Conservation (phyloP, 2,797 vertebrate genomes). For the Tolypeutes matacus region DNA sequence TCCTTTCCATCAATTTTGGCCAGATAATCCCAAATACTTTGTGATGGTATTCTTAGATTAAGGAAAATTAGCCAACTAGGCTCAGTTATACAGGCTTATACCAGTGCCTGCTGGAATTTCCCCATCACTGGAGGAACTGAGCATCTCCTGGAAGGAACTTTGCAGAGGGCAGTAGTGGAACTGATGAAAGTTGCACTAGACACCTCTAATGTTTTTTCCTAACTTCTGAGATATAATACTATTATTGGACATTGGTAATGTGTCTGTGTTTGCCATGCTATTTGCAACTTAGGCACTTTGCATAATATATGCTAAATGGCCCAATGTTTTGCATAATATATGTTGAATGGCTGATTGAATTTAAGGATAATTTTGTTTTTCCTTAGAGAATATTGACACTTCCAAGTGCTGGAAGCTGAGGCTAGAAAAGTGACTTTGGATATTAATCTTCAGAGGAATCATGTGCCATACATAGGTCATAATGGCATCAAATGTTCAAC, state of each 20-base stretch:
- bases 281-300: slow-evolving; percentile 13
- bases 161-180: background rate
- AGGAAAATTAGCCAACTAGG: slow-evolving; percentile 6
- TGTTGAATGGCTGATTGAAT: slow-evolving; percentile 51
- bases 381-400: background rate
- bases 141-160: background rate
- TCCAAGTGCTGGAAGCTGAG: background rate
- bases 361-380: slow-evolving; percentile 57
- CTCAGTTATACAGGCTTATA: background rate
- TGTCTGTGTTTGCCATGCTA: background rate
- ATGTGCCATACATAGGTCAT: background rate
- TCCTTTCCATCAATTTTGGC: slow-evolving; percentile 55
- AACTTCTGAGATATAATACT: background rate
- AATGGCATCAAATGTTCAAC: background rate
- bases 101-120: background rate
- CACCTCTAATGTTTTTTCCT: background rate
- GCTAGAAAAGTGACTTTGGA: background rate
- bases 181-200: background rate
- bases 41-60: background rate
- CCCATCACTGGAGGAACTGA: background rate
- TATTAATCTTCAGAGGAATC: background rate
- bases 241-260: background rate
- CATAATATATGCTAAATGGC: slow-evolving; percentile 19
- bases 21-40: background rate
- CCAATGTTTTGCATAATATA: slow-evolving; percentile 27